These are phyloP conservation scores for Taenioides sp. DNA, from an alignment of 2,797 vertebrate species.

Conservation along the genomic window DNA sequence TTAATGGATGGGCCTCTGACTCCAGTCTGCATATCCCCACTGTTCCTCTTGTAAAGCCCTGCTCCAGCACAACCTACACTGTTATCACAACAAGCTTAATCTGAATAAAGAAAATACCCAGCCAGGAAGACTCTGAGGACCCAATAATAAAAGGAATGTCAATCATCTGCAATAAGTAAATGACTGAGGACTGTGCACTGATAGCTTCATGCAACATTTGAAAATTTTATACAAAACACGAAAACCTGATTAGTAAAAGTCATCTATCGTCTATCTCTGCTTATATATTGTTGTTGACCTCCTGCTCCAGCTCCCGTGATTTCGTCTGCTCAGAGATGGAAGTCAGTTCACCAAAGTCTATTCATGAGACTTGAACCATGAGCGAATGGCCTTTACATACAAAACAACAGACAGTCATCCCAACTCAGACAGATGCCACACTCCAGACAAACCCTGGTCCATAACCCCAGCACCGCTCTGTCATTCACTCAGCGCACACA, in stretches of 20 bases:
- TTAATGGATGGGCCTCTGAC: slow-evolving; percentile 76
- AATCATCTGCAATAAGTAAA: slow-evolving; percentile 34
- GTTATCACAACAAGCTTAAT: slow-evolving; percentile 64
- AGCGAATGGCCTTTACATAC: slow-evolving; percentile 67
- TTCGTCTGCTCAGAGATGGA: slow-evolving; percentile 55
- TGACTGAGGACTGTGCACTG: slow-evolving; percentile 2
- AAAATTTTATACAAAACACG: slow-evolving; percentile 7
- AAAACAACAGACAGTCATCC: slow-evolving; percentile 73
- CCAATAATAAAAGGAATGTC: slow-evolving; percentile 45
- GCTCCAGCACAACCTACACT: slow-evolving; percentile 59
- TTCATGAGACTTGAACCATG: slow-evolving; percentile 71
- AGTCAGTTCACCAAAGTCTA: slow-evolving; percentile 70
- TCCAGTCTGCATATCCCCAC: slow-evolving; percentile 70
- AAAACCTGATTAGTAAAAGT: neutral
- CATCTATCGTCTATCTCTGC: slow-evolving; percentile 3
- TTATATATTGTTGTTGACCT: neutral
- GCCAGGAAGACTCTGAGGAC: slow-evolving; percentile 32
- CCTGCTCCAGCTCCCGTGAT: slow-evolving; percentile 27
- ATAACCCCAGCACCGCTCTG: slow-evolving; percentile 19
- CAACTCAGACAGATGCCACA: slow-evolving; percentile 70
- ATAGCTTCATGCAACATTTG: neutral
- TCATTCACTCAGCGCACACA: slow-evolving; percentile 12
- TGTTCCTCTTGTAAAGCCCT: slow-evolving; percentile 72
- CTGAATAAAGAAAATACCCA: slow-evolving; percentile 45
- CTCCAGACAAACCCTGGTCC: slow-evolving; percentile 37